Percentiles rank a stretch among this genome's conserved stretches.
phyloP scores from a whole-genome alignment of 1,140 invertebrate genomes.

The Bicyclus anynana region DNA sequence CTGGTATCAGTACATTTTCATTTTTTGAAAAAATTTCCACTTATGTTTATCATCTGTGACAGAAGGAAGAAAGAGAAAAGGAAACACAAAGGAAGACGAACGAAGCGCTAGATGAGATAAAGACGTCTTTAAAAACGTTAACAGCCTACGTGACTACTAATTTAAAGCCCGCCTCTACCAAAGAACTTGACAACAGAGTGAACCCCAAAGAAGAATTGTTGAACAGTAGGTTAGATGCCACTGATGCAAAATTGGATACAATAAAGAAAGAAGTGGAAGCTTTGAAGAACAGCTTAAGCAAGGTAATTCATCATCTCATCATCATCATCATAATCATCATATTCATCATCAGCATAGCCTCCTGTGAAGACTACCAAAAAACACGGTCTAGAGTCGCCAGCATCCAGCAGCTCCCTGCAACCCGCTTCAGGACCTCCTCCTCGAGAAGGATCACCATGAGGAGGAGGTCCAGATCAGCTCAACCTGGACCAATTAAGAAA shows the following conservation, averaged over 20 bases:
- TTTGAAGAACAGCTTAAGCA: slow-evolving; percentile 75
- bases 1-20: too few relatives aligned
- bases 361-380: too few relatives aligned
- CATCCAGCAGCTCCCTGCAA: too few relatives aligned
- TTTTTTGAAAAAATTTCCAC: background rate
- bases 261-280: slow-evolving; percentile 76
- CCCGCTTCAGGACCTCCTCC: too few relatives aligned
- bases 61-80: slow-evolving; percentile 84
- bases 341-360: too few relatives aligned
- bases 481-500: too few relatives aligned
- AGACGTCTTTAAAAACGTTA: slow-evolving; percentile 80
- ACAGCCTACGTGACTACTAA: slow-evolving; percentile 41
- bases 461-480: too few relatives aligned
- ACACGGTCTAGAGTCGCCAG: too few relatives aligned
- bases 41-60: slow-evolving; percentile 18
- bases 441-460: too few relatives aligned
- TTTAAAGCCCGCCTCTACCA: slow-evolving; percentile 46
- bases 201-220: slow-evolving; percentile 49
- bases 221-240: slow-evolving; percentile 43
- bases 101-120: slow-evolving; percentile 81
- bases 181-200: slow-evolving; percentile 77
- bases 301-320: too few relatives aligned
- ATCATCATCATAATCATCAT: too few relatives aligned
- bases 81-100: slow-evolving; percentile 83
- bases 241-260: slow-evolving; percentile 73